Evolutionary conservation across 2,113 vertebrate species (phyloP).

Genomic region (Hiodon alosoides): DNA sequence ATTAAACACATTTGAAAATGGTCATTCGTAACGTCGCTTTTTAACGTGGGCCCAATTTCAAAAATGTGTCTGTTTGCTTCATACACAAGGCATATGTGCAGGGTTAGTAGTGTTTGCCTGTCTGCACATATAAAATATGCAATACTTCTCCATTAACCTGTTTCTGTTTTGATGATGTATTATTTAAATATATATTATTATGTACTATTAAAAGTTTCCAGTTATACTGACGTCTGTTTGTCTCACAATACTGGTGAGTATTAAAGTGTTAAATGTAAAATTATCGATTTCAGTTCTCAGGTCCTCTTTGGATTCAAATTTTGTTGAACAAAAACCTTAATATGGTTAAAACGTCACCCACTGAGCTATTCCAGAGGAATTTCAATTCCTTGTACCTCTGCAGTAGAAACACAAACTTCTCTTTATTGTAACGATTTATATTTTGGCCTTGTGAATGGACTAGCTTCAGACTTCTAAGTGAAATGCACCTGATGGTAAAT

Average conservation of each 20-base stretch:
- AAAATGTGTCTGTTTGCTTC: no score
- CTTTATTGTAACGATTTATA: not conserved
- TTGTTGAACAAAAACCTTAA: slow-evolving; percentile 27
- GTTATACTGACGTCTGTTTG: not conserved
- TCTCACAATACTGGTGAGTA: not conserved
- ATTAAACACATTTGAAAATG: no score
- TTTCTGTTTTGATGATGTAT: no score
- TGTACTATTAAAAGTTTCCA: no score
- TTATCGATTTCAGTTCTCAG: slow-evolving; percentile 1
- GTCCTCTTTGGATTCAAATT: slow-evolving; percentile 11
- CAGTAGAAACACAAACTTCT: slow-evolving; percentile 20
- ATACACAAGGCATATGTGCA: no score
- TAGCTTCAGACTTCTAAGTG: not conserved
- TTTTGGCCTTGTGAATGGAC: not conserved
- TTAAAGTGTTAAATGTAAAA: not conserved
- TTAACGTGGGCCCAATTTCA: no score
- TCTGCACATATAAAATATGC: no score
- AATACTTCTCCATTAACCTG: no score
- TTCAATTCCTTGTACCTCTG: slow-evolving; percentile 23
- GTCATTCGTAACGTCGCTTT: no score
- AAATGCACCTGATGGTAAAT: not conserved
- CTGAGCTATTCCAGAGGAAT: slow-evolving; percentile 19
- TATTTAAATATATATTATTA: no score
- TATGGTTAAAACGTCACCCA: slow-evolving; percentile 9
- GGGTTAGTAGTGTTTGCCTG: no score